Conservation (phyloP, 2,888 invertebrate species). For the Andrena marginata region DNA sequence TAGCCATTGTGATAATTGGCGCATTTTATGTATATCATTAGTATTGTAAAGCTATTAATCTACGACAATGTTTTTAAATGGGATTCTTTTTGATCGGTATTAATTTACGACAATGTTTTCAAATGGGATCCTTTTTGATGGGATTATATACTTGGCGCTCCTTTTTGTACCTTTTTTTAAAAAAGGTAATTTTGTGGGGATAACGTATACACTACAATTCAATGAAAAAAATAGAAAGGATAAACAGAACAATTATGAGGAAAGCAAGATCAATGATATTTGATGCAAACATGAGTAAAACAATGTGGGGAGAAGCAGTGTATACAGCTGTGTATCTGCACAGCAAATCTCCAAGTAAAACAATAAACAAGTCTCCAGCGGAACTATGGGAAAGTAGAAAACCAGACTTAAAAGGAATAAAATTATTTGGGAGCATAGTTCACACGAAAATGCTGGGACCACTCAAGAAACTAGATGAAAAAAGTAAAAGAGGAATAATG, state of each 20-base stretch:
- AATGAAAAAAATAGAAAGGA: not conserved
- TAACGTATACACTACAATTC: not conserved
- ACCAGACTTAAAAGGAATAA: not conserved
- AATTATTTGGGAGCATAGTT: not conserved
- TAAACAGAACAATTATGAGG: not conserved
- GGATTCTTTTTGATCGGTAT: no score
- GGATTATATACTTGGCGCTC: no score
- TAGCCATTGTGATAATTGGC: no score
- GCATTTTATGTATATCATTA: no score
- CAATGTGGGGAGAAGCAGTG: not conserved
- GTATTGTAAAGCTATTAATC: no score
- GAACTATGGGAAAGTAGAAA: not conserved
- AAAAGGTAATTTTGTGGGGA: no score
- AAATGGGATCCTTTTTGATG: no score
- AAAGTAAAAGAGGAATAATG: not conserved
- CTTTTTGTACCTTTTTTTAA: no score
- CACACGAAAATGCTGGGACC: not conserved
- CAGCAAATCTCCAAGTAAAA: not conserved
- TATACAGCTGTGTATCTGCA: not conserved
- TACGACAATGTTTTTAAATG: no score
- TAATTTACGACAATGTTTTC: no score
- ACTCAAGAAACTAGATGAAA: not conserved
- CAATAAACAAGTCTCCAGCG: not conserved
- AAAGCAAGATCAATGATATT: not conserved
- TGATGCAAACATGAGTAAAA: not conserved